A percentile compares a stretch with the other conserved stretches of the same genome.
These are phyloP conservation scores for Lasioglossum malachurum DNA, from an alignment of 2,888 invertebrate genomes.

Conservation along the genomic window DNA sequence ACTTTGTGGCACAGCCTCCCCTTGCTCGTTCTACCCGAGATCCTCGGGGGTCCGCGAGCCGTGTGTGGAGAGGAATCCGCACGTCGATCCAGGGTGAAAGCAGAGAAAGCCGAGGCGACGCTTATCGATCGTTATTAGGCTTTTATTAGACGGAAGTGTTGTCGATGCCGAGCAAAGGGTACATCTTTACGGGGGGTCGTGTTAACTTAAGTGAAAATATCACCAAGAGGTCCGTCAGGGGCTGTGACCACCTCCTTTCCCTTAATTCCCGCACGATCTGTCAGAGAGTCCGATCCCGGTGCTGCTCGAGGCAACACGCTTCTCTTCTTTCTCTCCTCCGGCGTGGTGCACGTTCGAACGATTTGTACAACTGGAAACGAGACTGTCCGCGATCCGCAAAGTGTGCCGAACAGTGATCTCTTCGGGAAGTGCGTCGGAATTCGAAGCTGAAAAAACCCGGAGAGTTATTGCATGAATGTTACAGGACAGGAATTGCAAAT, in stretches of 20 bases:
- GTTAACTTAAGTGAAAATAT: slow-evolving; percentile 83
- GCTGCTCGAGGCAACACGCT: slow-evolving; percentile 38
- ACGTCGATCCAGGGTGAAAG: slow-evolving; percentile 14
- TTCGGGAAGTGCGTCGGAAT: not conserved
- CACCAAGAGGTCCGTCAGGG: slow-evolving; percentile 78
- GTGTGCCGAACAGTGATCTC: not conserved
- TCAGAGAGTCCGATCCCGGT: slow-evolving; percentile 65
- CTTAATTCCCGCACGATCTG: slow-evolving; percentile 63
- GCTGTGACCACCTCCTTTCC: slow-evolving; percentile 65
- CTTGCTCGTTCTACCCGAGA: not conserved
- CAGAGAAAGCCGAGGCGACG: slow-evolving; percentile 61
- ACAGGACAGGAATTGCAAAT: slow-evolving; percentile 15
- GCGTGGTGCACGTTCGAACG: not conserved
- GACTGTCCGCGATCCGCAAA: not conserved
- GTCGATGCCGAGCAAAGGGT: slow-evolving; percentile 67
- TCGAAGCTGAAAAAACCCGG: not conserved
- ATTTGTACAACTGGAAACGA: not conserved
- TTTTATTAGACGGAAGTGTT: slow-evolving; percentile 81
- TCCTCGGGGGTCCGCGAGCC: not conserved
- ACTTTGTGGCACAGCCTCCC: not conserved
- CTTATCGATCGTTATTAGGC: slow-evolving; percentile 80
- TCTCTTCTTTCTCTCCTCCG: not conserved
- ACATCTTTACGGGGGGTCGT: slow-evolving; percentile 77
- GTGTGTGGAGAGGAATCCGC: slow-evolving; percentile 15
- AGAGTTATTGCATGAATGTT: slow-evolving; percentile 19